Conservation (phyloP, 2,797 vertebrate species). For the Cetoscarus ocellatus region DNA sequence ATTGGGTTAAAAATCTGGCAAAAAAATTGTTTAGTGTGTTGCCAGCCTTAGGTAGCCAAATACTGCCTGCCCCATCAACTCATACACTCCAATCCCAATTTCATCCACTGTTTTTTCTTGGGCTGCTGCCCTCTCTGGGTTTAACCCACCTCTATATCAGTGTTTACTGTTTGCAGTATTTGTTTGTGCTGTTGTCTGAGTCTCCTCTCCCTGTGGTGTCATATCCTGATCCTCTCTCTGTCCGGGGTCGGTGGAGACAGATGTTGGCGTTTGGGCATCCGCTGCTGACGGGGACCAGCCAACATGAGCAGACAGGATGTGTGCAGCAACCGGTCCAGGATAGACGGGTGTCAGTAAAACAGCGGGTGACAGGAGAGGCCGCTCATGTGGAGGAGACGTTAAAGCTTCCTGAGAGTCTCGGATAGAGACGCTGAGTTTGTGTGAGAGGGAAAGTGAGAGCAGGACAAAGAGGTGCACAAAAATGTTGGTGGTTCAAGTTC, state of each 20-base stretch:
- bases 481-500: constrained; percentile 24
- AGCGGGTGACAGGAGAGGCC: constrained; percentile 63
- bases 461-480: constrained; percentile 11
- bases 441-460: constrained; percentile 13
- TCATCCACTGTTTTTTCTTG: too few species aligned
- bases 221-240: constrained; percentile 57
- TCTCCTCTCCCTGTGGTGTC: constrained; percentile 45
- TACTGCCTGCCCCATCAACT: too few species aligned
- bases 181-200: constrained; percentile 18
- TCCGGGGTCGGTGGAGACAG: constrained; percentile 51
- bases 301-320: constrained; percentile 77
- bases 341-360: constrained; percentile 78
- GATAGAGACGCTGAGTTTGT: constrained; percentile 18
- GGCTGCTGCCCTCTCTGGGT: too few species aligned
- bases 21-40: too few species aligned
- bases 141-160: constrained; percentile 36
- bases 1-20: too few species aligned
- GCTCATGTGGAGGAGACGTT: constrained; percentile 65
- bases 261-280: constrained; percentile 54
- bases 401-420: constrained; percentile 78
- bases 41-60: too few species aligned
- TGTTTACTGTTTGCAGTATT: not conserved
- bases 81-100: too few species aligned
- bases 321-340: constrained; percentile 63
- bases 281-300: constrained; percentile 64